Conservation (phyloP, 2,888 invertebrate genomes). For the Anthrax anthrax region DNA sequence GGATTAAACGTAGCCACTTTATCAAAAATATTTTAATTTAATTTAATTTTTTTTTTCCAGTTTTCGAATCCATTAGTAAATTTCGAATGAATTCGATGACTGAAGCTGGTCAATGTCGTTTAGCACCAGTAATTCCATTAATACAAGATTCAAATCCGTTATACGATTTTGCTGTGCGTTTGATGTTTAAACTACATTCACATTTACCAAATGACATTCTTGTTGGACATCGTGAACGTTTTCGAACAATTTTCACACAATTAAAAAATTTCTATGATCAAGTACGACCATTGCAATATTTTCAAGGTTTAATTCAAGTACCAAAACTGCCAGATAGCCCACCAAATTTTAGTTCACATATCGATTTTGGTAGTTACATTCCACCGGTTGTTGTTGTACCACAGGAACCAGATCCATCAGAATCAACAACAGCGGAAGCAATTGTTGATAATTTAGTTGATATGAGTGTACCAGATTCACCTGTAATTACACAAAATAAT, state of each 20-base stretch:
- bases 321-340: conserved; percentile 85
- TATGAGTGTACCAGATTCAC: conserved; percentile 15
- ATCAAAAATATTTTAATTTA: background rate
- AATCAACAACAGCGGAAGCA: conserved; percentile 19
- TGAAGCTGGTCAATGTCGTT: conserved; percentile 86
- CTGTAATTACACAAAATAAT: conserved; percentile 9
- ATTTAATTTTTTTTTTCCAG: conserved; percentile 27
- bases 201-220: conserved; percentile 81
- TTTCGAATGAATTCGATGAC: conserved; percentile 96
- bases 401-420: conserved; percentile 42
- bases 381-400: conserved; percentile 85
- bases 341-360: conserved; percentile 82
- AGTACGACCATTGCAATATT: conserved; percentile 90
- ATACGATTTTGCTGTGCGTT: conserved; percentile 92
- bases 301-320: conserved; percentile 86
- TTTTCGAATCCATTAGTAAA: conserved; percentile 86
- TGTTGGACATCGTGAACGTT: conserved; percentile 77
- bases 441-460: conserved; percentile 30
- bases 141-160: conserved; percentile 92
- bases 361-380: conserved; percentile 85
- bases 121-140: conserved; percentile 89
- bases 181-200: conserved; percentile 88
- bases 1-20: background rate
- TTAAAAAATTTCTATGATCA: conserved; percentile 86
- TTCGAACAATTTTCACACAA: conserved; percentile 75